Base-by-base conservation (phyloP, 2,113 vertebrate species). In the Chaetorhynchus papuensis region DNA sequence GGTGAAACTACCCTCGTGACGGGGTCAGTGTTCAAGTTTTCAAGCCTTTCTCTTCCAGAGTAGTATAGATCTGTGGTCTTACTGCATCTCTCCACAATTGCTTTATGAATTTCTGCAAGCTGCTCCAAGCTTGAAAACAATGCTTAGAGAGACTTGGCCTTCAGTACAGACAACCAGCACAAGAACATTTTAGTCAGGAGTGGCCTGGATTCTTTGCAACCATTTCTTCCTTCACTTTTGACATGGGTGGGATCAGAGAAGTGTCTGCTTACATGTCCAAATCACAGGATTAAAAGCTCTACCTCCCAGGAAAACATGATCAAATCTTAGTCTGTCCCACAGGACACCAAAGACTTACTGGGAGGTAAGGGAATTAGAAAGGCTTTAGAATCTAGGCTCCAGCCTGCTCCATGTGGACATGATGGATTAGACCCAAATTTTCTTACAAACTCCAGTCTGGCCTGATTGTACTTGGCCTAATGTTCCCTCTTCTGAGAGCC, bases 321-420 rank as follows among this genome's bases (percentile, higher is more conserved):
- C 64, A 89, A 87, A 75, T 68, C 66, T 52, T 50, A 52, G 60
- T 44, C 30, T 45, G 63, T 72, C 74, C 81, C 66, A 66, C 7
- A 75, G 61, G 69, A 87, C 44, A 31, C 60, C 7, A 23, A 82
- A 84, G 70, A 45, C 87, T 82, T 89, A 53, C 57, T 2, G 17
- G 81, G 66, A 87, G 68, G 87, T 87, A 93, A 87, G 45, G 76
- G 93, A 90, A 89, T 91, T 80, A 91, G 66, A 74, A 91, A 87
- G 68, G 71, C 63, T 91, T 96, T 95, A 90, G 82, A 88, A 81
- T 56, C 71, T 39, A 83, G 35, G 35, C 47, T 88, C 35, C 71
- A 86, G 50, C 41, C 44, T 0, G 0, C 37, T 93, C 63, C 68
- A 86, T 69, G 64, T 56, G 31, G 71, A 72, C 76, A 63, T 78